Evolutionary conservation across 2,797 vertebrate species (phyloP).

Genomic region (Hoplostethus mediterraneus): DNA sequence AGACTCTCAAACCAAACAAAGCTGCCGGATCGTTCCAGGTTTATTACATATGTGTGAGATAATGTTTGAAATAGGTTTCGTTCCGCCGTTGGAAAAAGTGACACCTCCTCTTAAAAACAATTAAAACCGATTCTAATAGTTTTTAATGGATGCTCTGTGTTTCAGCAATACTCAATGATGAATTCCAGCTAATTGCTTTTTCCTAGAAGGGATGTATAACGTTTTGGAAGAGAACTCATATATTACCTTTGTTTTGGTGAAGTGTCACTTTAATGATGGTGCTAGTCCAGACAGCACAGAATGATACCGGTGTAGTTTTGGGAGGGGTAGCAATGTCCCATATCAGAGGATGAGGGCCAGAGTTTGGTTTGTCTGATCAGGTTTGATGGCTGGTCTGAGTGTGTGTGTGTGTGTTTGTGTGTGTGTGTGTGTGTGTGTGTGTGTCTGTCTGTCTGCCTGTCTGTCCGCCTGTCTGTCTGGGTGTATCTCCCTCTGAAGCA

Average conservation of each 20-base stretch:
- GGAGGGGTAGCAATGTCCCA: neutral
- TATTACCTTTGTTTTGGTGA: neutral
- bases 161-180: neutral
- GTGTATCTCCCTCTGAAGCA: neutral
- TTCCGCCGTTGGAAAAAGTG: neutral
- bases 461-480: neutral
- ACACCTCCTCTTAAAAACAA: neutral
- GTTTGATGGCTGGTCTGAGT: neutral
- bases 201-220: neutral
- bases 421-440: neutral
- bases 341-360: neutral
- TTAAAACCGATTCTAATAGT: neutral
- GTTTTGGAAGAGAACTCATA: neutral
- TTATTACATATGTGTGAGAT: neutral
- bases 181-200: neutral
- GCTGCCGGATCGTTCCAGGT: no score
- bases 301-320: no score
- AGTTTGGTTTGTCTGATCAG: slow-evolving; percentile 2
- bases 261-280: neutral
- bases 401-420: neutral
- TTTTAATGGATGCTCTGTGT: neutral
- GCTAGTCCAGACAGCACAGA: neutral
- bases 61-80: neutral
- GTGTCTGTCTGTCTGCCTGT: no score
- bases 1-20: no score